Conservation (phyloP, 2,888 invertebrate genomes). For the Erebia palarica region DNA sequence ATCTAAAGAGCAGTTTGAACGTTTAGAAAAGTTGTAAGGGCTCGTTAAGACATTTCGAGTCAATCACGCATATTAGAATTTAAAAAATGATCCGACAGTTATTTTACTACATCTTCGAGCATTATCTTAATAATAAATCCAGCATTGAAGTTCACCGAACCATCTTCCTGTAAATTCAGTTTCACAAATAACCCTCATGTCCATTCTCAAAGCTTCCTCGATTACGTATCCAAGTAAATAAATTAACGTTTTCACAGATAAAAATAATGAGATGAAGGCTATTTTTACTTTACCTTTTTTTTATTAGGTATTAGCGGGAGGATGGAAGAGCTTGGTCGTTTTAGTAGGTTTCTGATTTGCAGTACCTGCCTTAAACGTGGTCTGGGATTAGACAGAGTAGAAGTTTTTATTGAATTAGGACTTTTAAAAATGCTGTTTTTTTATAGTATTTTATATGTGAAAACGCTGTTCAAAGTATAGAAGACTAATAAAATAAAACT, state of each 20-base stretch:
- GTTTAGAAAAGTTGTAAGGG: background rate
- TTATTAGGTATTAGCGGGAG: background rate
- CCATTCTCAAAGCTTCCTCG: background rate
- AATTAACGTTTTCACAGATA: conserved; percentile 11
- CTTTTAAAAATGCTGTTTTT: background rate
- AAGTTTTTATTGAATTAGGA: background rate
- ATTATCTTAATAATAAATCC: background rate
- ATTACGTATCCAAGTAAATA: background rate
- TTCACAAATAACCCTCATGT: background rate
- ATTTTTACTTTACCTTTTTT: background rate
- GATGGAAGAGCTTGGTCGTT: background rate
- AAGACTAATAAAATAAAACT: conserved; percentile 2
- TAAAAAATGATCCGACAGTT: conserved; percentile 23
- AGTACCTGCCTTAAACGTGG: too few species aligned
- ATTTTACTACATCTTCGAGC: conserved; percentile 7
- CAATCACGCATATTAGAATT: background rate
- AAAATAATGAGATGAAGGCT: background rate
- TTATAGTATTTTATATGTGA: conserved; percentile 4
- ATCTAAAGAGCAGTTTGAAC: conserved; percentile 20
- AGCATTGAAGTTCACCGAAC: background rate
- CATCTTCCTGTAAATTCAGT: background rate
- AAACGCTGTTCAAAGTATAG: conserved; percentile 17
- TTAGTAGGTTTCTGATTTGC: background rate
- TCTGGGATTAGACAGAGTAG: background rate
- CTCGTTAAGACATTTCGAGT: conserved; percentile 8